Evolutionary conservation across 1,140 invertebrate genomes (phyloP).

Genomic region (Camponotus pennsylvanicus): DNA sequence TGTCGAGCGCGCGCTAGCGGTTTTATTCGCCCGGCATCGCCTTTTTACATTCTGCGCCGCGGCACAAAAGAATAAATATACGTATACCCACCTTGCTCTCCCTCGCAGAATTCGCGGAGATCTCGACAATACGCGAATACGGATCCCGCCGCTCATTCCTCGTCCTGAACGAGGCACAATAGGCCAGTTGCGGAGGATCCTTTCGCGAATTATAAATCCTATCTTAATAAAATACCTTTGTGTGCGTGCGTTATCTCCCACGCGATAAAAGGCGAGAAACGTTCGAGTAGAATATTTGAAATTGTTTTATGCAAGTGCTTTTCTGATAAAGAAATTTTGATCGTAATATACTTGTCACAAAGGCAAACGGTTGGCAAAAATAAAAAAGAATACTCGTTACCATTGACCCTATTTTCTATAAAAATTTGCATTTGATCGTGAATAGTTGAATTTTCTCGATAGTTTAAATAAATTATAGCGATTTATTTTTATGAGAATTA

Average conservation of each 20-base stretch:
- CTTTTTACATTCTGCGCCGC: conserved; percentile 39
- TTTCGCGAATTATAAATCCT: conserved; percentile 71
- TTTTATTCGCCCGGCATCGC: conserved; percentile 51
- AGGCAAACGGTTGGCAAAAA: neutral
- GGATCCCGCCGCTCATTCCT: conserved; percentile 35
- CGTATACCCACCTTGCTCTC: conserved; percentile 6
- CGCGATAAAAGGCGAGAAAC: neutral
- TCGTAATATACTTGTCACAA: neutral
- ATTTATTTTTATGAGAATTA: neutral
- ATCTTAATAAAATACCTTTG: conserved; percentile 45
- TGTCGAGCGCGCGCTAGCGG: conserved; percentile 8
- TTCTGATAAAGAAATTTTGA: conserved; percentile 12
- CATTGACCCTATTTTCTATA: neutral
- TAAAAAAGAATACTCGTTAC: neutral
- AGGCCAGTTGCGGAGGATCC: conserved; percentile 58
- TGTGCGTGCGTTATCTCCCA: conserved; percentile 48
- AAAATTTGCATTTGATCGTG: neutral
- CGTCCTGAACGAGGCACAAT: conserved; percentile 45
- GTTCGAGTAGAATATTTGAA: neutral
- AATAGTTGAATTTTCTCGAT: neutral
- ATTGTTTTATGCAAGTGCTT: conserved; percentile 15
- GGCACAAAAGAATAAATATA: conserved; percentile 67
- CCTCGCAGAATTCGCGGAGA: conserved; percentile 41
- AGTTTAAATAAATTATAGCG: neutral
- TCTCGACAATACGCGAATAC: conserved; percentile 63